Conservation (phyloP, 2,888 invertebrate species). For the Drosophila seclusa region DNA sequence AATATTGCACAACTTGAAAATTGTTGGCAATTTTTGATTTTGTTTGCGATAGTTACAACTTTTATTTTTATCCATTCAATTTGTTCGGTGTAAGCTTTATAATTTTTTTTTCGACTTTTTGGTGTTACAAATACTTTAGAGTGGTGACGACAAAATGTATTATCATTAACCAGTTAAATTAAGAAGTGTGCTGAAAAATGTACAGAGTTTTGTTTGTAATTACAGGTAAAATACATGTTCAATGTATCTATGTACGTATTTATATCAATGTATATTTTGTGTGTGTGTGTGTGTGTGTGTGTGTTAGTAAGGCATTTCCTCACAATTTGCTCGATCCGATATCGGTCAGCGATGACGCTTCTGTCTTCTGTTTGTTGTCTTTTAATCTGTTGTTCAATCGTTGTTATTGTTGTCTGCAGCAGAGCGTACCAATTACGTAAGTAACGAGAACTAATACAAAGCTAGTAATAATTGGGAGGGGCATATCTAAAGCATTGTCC, state of each 20-base stretch:
- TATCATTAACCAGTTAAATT: conserved; percentile 24
- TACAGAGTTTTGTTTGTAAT: conserved; percentile 66
- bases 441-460: conserved; percentile 50
- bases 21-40: conserved; percentile 52
- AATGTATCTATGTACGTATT: conserved; percentile 34
- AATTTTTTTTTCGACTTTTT: conserved; percentile 43
- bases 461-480: conserved; percentile 49
- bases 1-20: conserved; percentile 53
- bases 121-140: conserved; percentile 71
- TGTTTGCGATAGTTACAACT: conserved; percentile 42
- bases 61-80: conserved; percentile 1
- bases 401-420: conserved; percentile 41
- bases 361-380: conserved; percentile 50
- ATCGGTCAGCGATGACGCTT: conserved; percentile 82
- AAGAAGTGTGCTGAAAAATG: conserved; percentile 68
- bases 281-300: conserved; percentile 11
- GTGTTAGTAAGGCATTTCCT: conserved; percentile 26
- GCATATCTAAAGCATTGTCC: conserved; percentile 54
- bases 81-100: conserved; percentile 59
- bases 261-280: conserved; percentile 13
- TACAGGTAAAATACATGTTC: conserved; percentile 68
- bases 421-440: conserved; percentile 62
- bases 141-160: conserved; percentile 45
- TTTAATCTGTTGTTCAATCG: conserved; percentile 14
- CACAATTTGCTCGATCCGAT: conserved; percentile 64